Evolutionary conservation across 2,888 invertebrate genomes (phyloP), one percentile per base, ranked within the genome.

Genomic region (Eristalis intricaria): DNA sequence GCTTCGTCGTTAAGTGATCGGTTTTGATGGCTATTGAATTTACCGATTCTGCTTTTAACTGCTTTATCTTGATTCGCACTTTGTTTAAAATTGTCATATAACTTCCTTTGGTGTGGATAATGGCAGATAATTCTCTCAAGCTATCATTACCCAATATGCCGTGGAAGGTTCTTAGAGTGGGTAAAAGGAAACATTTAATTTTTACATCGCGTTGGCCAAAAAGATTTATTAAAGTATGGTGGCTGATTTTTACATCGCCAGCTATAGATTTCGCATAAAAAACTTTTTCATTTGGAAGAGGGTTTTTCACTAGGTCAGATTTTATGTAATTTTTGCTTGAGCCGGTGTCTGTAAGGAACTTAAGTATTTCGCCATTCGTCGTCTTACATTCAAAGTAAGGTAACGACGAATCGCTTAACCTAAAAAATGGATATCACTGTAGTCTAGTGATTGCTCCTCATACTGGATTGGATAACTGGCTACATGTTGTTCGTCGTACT

Each of bases 311-410:
- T n/a, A n/a, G n/a, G n/a, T n/a, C n/a, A n/a, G n/a, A n/a, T n/a
- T n/a, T n/a, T n/a, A n/a, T n/a, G n/a, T n/a, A n/a, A n/a, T 66
- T 75, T 13, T 75, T 65, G 8, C 40, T 43, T 2, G 66, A 66
- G 1, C 75, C 75, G n/a, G 75, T 75, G 15, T 75, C 75, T 29
- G 58, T 75, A 13, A 75, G 22, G n/a, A 75, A 66, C 58, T 75
- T 66, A n/a, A 29, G 19, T 13, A 40, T 75, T 66, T 66, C 75
- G 5, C 75, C 65, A n/a, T 32, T 65, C 40, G 35, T 32, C 35
- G 32, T 69, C 32, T 56, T 58, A 58, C 58, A 58, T n/a, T 58
- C 22, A 58, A 58, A 58, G 58, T 58, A 58, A 58, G 58, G 58
- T 58, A 58, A 58, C 58, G n/a, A 58, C 58, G 58, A 58, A 58